Conservation (phyloP, 2,888 invertebrate genomes). For the Clepsis dumicolana region DNA sequence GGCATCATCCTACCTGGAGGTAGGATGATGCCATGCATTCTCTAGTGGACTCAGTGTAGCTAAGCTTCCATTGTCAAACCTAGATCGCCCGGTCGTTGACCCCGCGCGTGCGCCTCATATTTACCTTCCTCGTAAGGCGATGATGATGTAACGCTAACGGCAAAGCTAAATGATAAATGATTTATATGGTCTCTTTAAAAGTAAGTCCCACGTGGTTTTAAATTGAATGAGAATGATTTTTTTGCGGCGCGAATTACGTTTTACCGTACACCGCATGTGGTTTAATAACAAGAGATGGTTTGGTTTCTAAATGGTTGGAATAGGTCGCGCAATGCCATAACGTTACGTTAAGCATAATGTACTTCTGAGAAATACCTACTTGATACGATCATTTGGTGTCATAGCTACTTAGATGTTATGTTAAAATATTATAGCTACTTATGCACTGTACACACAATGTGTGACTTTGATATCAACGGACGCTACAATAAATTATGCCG, state of each 20-base stretch:
- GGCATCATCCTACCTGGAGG: neutral
- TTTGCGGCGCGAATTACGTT: constrained; percentile 9
- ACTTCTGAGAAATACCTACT: neutral
- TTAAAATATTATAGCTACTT: neutral
- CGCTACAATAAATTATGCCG: neutral
- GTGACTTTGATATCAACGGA: neutral
- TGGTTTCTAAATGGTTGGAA: neutral
- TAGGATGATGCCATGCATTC: no score
- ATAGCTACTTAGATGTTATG: no score
- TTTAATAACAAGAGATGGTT: neutral
- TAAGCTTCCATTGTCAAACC: constrained; percentile 20
- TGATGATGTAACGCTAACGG: constrained; percentile 35
- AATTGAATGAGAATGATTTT: constrained; percentile 33
- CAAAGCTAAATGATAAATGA: constrained; percentile 13
- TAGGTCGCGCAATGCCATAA: neutral
- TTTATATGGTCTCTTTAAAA: constrained; percentile 22
- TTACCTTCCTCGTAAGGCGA: constrained; percentile 31
- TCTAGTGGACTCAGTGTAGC: neutral
- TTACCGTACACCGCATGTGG: neutral
- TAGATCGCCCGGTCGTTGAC: constrained; percentile 18
- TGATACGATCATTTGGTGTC: no score
- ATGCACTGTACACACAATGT: neutral
- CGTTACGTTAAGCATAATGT: neutral
- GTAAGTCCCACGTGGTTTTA: constrained; percentile 26
- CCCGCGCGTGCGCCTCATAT: constrained; percentile 32